Conservation (phyloP, 1,140 invertebrate genomes). For the Lethocerus indicus region DNA sequence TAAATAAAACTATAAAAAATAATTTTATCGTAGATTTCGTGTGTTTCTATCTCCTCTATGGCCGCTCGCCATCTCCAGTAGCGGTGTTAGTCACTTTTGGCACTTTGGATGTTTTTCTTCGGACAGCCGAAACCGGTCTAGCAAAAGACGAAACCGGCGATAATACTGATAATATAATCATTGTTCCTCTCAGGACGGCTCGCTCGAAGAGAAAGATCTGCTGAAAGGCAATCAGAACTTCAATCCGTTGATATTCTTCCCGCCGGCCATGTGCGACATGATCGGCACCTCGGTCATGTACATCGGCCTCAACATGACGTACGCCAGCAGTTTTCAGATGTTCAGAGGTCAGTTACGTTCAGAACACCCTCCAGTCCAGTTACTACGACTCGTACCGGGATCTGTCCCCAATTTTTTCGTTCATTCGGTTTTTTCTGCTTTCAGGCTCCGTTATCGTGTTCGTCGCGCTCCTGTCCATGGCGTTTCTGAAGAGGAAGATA, state of each 20-base stretch:
- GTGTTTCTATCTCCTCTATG: not conserved
- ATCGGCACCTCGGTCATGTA: slow-evolving; percentile 74
- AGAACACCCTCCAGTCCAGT: not conserved
- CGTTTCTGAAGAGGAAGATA: slow-evolving; percentile 58
- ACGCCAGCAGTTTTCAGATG: slow-evolving; percentile 93
- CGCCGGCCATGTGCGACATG: slow-evolving; percentile 76
- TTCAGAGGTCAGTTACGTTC: slow-evolving; percentile 50
- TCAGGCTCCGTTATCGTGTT: slow-evolving; percentile 82
- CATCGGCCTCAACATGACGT: slow-evolving; percentile 79
- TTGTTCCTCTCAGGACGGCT: slow-evolving; percentile 29
- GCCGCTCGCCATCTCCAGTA: not conserved
- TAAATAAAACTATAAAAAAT: no score
- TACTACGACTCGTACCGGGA: no score
- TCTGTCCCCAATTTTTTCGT: no score
- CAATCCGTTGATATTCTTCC: slow-evolving; percentile 63
- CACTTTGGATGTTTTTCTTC: not conserved
- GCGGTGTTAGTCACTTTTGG: not conserved
- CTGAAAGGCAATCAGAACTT: slow-evolving; percentile 50
- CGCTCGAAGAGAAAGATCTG: slow-evolving; percentile 34
- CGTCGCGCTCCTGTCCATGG: slow-evolving; percentile 78
- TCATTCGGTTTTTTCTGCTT: slow-evolving; percentile 14
- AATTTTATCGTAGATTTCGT: not conserved
- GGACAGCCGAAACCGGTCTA: not conserved
- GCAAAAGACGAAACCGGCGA: not conserved
- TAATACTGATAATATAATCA: not conserved